phyloP scores from a whole-genome alignment of 2,797 vertebrate species.

The Onychomys arenicola region DNA sequence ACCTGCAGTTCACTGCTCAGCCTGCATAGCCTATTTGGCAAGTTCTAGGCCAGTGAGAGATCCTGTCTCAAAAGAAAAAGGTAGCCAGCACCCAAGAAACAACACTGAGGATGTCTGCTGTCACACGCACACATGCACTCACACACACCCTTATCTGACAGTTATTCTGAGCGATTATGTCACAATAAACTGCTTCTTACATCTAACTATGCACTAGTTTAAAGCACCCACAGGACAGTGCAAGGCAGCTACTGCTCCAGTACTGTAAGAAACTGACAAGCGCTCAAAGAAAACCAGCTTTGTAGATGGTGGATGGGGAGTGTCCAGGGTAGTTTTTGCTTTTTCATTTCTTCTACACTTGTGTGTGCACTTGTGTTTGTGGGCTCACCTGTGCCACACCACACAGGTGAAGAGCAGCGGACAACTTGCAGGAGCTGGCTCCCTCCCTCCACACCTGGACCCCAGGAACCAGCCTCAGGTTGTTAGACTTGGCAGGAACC shows the following conservation, averaged over 20 bases:
- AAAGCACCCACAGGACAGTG: neutral
- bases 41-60: neutral
- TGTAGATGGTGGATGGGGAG: neutral
- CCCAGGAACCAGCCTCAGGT: neutral
- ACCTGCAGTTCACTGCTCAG: neutral
- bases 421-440: too few relatives aligned
- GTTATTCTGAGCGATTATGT: neutral
- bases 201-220: neutral
- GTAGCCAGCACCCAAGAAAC: neutral
- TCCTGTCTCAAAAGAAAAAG: neutral
- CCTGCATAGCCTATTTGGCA: neutral
- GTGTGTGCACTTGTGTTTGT: too few relatives aligned
- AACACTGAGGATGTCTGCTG: neutral
- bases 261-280: neutral
- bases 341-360: neutral
- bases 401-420: neutral
- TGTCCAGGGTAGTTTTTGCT: neutral
- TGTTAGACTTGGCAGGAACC: neutral
- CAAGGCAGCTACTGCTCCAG: neutral
- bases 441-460: neutral
- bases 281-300: neutral
- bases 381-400: too few relatives aligned
- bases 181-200: neutral
- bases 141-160: neutral
- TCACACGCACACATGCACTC: too few relatives aligned